A percentile compares a stretch with the other conserved stretches of the same genome.
These are phyloP conservation scores for Magallana angulata DNA, from an alignment of 1,140 invertebrate genomes.

Conservation along the genomic window DNA sequence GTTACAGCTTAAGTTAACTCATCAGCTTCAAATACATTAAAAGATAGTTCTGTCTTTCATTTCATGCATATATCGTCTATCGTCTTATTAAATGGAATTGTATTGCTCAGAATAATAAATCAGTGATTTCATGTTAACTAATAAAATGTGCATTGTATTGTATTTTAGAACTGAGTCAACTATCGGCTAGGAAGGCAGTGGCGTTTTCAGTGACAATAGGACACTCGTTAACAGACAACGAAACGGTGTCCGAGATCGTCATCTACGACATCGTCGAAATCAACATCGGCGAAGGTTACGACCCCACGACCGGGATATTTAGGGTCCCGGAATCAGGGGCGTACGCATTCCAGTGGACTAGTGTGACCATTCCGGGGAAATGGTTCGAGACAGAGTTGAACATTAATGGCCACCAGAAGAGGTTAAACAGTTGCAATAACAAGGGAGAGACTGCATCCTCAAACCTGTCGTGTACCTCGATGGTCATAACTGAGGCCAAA, in stretches of 20 bases:
- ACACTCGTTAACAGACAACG: neutral
- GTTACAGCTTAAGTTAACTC: no score
- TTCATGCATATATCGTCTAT: no score
- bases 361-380: constrained; percentile 24
- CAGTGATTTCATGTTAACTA: no score
- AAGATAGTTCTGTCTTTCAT: no score
- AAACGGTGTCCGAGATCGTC: constrained; percentile 3
- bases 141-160: neutral
- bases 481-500: neutral
- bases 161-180: neutral
- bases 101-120: no score
- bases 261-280: constrained; percentile 23
- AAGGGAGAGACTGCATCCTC: neutral
- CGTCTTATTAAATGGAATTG: no score
- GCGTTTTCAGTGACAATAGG: neutral
- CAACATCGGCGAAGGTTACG: constrained; percentile 24
- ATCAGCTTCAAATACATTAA: no score
- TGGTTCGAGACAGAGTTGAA: constrained; percentile 30
- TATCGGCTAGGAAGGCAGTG: neutral
- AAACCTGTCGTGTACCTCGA: neutral
- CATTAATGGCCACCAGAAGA: neutral
- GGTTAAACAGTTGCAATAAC: constrained; percentile 6
- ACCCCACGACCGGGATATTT: constrained; percentile 2
- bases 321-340: neutral
- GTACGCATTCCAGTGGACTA: constrained; percentile 23